Base-by-base conservation (phyloP, 1,140 invertebrate genomes). In the Drosophila nannoptera region DNA sequence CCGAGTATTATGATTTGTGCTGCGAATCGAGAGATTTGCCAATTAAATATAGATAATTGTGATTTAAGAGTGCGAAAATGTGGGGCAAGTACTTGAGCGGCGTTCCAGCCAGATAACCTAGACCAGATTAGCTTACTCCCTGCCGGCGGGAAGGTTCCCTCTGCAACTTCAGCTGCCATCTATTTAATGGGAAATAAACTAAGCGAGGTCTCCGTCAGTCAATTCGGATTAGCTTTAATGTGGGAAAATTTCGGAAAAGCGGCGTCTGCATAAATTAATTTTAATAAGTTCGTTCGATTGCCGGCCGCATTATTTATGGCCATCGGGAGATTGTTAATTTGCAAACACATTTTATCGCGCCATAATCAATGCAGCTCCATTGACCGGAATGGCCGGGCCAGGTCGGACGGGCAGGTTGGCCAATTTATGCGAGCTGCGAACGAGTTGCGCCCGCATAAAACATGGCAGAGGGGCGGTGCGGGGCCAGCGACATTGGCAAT, bases 371-470 rank as follows among this genome's bases (percentile, higher is more conserved):
- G 65, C 52, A 73, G 70, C 68, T 78, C 4, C 49, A 50, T 22
- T 61, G 55, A 9, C 52, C 8, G 38, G 14, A 62, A 35, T 50
- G 40, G 29, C 7, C 8, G 32, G 35, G 32, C 3, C 16, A 14
- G 9, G 7, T 12, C 38, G 14, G 48, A 7, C 5, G 32, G 12
- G 32, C 45, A 5, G 14, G 35, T 8, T 7, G 6, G 74, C 14
- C 82, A 81, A 81, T 81, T 74, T 82, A 81, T 81, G 78, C 78
- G 45, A 43, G 36, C 32, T 54, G 45, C 54, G 49, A 63, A 53
- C 50, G 58, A 81, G 80, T 60, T 61, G 61, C 59, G 56, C 52
- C 64, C 76, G 73, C 61, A 73, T 64, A 48, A 68, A 56, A 77
- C 77, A 69, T 72, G 63, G 54, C 49, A 12, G 16, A 7, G 32